Conservation (phyloP, 2,113 vertebrate genomes). For the Bos javanicus region DNA sequence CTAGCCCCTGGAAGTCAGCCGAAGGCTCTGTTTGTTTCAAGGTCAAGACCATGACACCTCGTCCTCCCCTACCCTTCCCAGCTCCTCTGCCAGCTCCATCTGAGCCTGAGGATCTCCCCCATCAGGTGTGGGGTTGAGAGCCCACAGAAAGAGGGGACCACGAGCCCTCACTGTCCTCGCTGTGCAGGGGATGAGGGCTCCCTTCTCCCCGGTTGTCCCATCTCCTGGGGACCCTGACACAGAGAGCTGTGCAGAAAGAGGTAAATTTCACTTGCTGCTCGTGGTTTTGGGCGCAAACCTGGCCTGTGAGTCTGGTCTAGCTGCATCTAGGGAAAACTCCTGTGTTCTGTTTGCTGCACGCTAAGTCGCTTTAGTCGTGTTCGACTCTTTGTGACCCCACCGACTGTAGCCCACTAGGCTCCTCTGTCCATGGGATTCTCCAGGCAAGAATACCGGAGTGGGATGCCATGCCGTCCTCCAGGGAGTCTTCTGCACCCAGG, state of each 20-base stretch:
- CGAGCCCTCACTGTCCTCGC: not conserved
- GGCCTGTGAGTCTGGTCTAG: not conserved
- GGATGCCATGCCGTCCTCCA: not conserved
- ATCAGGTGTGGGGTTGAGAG: too few relatives aligned
- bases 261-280: not conserved
- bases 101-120: not conserved
- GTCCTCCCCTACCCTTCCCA: not conserved
- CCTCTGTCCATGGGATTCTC: not conserved
- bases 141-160: too few relatives aligned
- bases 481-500: not conserved
- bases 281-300: not conserved
- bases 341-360: rapidly evolving
- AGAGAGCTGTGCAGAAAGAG: not conserved
- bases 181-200: not conserved
- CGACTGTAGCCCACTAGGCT: not conserved
- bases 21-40: not conserved
- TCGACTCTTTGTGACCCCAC: rapidly evolving
- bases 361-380: not conserved
- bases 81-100: not conserved
- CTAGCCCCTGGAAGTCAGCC: not conserved
- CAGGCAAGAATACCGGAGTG: not conserved
- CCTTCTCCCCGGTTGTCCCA: rapidly evolving
- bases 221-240: not conserved
- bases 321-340: not conserved
- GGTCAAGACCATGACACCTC: too few relatives aligned